phyloP scores from a whole-genome alignment of 2,797 vertebrate genomes.

The Denticeps clupeoides region DNA sequence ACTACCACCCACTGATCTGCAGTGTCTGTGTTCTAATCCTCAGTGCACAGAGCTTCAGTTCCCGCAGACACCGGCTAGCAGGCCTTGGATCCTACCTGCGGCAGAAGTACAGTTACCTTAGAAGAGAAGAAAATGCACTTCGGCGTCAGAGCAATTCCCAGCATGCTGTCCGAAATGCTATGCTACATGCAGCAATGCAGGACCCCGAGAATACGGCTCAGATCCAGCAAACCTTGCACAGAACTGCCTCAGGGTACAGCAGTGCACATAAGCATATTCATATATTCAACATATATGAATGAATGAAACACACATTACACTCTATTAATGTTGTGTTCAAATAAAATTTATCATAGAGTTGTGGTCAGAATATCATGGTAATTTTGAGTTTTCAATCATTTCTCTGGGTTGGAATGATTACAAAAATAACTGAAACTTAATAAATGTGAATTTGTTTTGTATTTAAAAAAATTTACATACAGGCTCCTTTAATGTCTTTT shows the following conservation, averaged over 20 bases:
- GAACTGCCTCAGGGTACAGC: conserved; percentile 23
- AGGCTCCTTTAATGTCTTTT: no score
- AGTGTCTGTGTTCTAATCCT: background rate
- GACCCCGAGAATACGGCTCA: conserved; percentile 78
- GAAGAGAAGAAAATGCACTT: conserved; percentile 85
- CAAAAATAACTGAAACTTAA: no score
- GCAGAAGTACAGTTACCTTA: conserved; percentile 95
- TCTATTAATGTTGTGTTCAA: no score
- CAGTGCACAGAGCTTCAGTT: conserved; percentile 63
- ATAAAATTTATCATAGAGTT: no score
- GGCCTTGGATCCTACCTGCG: conserved; percentile 94
- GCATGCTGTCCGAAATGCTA: conserved; percentile 78
- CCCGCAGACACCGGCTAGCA: conserved; percentile 80
- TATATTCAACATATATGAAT: background rate
- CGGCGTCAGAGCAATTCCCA: conserved; percentile 87
- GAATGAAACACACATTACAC: no score
- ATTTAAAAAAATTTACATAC: no score
- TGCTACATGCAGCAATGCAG: conserved; percentile 82
- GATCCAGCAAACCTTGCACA: conserved; percentile 68
- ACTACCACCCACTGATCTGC: no score
- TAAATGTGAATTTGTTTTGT: no score
- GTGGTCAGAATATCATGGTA: no score
- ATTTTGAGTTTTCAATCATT: no score
- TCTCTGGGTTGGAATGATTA: no score
- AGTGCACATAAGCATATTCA: background rate